Percentiles rank a stretch among this genome's conserved stretches.
phyloP scores from a whole-genome alignment of 2,888 invertebrate genomes.

The Cerastoderma edule region DNA sequence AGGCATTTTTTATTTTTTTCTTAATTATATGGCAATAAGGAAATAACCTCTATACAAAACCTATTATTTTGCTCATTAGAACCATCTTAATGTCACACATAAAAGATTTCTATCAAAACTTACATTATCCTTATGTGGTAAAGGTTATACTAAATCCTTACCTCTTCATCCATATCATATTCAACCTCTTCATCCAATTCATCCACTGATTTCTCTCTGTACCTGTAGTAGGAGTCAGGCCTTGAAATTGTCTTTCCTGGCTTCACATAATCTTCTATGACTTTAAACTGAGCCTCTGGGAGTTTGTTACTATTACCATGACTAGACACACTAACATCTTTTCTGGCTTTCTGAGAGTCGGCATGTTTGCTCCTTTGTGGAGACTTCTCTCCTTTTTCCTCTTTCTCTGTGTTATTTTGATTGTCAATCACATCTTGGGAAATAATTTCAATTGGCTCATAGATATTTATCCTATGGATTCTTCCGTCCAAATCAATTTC shows the following conservation, averaged over 20 bases:
- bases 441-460: conserved; percentile 84
- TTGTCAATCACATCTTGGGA: conserved; percentile 82
- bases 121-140: too few species aligned
- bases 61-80: too few species aligned
- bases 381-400: conserved; percentile 80
- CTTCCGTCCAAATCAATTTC: conserved; percentile 94
- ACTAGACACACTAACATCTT: conserved; percentile 65
- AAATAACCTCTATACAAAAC: too few species aligned
- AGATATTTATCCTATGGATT: conserved; percentile 87
- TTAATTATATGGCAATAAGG: too few species aligned
- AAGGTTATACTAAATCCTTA: too few species aligned
- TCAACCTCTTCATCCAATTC: conserved; percentile 96
- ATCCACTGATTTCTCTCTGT: conserved; percentile 96
- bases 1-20: too few species aligned
- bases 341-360: conserved; percentile 67
- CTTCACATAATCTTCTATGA: conserved; percentile 89
- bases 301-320: conserved; percentile 84
- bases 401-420: conserved; percentile 81
- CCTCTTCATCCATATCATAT: conserved; percentile 98
- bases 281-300: conserved; percentile 89
- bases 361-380: conserved; percentile 64
- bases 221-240: conserved; percentile 93
- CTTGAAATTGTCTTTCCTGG: conserved; percentile 93
- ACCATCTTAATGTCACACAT: too few species aligned
- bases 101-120: too few species aligned